Conservation (phyloP, 2,888 invertebrate genomes). For the Pandemis cinnamomeana region DNA sequence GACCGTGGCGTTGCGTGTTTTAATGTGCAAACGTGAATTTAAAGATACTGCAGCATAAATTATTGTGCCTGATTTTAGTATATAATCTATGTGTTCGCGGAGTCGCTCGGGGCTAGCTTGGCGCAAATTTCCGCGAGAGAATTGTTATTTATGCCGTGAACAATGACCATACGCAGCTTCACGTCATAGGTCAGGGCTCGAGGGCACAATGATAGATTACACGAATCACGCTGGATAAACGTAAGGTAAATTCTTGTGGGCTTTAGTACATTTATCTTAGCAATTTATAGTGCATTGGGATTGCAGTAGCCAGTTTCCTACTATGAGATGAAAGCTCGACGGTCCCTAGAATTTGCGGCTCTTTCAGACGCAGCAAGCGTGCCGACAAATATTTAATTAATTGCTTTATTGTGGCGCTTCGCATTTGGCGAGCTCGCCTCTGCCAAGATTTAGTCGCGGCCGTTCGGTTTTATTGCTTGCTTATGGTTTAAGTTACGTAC, state of each 20-base stretch:
- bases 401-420: constrained; percentile 48
- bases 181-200: constrained; percentile 53
- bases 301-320: constrained; percentile 30
- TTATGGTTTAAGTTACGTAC: constrained; percentile 19
- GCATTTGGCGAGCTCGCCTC: constrained; percentile 45
- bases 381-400: constrained; percentile 52
- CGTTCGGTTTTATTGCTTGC: constrained; percentile 41
- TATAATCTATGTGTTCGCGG: constrained; percentile 60
- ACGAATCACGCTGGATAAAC: constrained; percentile 31
- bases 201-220: constrained; percentile 49
- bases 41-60: constrained; percentile 58
- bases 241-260: constrained; percentile 24
- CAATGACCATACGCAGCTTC: constrained; percentile 60
- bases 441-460: constrained; percentile 37
- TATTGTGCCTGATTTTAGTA: constrained; percentile 60
- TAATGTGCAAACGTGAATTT: constrained; percentile 67
- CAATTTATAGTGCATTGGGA: constrained; percentile 34
- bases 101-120: constrained; percentile 61
- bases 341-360: constrained; percentile 38
- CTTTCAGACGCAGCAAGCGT: constrained; percentile 34
- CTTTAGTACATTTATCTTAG: constrained; percentile 36
- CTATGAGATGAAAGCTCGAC: constrained; percentile 32
- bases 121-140: constrained; percentile 57
- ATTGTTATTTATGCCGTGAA: constrained; percentile 61
- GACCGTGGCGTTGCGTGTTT: constrained; percentile 61